Conservation (phyloP, 2,113 vertebrate species). For the Romanogobio albipinnatus region DNA sequence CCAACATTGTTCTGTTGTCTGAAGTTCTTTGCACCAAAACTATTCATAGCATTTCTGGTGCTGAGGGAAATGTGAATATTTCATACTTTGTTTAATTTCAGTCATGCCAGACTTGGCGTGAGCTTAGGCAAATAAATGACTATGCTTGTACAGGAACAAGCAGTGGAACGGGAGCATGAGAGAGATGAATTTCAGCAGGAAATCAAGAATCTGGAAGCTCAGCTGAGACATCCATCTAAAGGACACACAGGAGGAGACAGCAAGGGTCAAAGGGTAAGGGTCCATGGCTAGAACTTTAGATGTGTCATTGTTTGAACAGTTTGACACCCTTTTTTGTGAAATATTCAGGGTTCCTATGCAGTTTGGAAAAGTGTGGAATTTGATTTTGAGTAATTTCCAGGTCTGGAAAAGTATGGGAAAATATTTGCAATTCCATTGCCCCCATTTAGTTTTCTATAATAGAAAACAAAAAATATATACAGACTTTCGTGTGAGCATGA, state of each 20-base stretch:
- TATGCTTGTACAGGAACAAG: slow-evolving; percentile 82
- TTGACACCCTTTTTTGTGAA: background rate
- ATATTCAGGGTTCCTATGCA: too few species aligned
- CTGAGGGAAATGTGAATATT: slow-evolving; percentile 1
- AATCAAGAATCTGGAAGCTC: slow-evolving; percentile 87
- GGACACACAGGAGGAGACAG: slow-evolving; percentile 64
- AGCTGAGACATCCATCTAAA: slow-evolving; percentile 76
- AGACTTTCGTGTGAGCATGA: too few species aligned
- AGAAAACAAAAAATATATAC: too few species aligned
- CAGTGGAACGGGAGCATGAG: slow-evolving; percentile 91
- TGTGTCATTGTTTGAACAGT: background rate
- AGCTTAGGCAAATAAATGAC: background rate
- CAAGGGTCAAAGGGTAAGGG: slow-evolving; percentile 76
- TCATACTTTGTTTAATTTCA: too few species aligned
- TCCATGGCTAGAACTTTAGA: background rate
- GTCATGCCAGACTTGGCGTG: background rate
- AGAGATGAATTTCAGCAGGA: slow-evolving; percentile 97
- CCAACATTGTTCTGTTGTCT: background rate
- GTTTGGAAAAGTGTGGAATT: too few species aligned
- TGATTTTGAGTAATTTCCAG: too few species aligned
- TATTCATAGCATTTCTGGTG: too few species aligned
- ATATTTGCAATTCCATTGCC: too few species aligned
- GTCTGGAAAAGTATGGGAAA: too few species aligned
- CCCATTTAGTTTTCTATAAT: too few species aligned
- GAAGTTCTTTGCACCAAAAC: background rate